phyloP scores from a whole-genome alignment of 2,797 vertebrate genomes.

The Mergus octosetaceus region DNA sequence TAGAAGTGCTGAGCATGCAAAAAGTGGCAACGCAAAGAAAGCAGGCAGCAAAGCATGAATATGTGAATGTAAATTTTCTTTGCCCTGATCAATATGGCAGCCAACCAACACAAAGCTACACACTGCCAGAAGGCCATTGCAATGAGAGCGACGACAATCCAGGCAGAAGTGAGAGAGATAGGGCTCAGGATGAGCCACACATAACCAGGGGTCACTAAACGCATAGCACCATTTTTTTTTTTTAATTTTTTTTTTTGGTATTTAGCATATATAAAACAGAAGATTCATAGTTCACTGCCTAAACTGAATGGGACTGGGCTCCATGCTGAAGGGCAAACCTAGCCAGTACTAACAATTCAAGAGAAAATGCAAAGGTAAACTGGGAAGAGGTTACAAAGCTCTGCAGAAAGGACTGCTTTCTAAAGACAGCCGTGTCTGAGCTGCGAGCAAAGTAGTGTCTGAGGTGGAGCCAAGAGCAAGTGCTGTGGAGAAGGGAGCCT shows the following conservation, averaged over 20 bases:
- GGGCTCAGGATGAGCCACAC: neutral
- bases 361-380: neutral
- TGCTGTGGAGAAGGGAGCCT: neutral
- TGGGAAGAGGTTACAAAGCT: neutral
- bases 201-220: neutral
- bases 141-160: neutral
- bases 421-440: neutral
- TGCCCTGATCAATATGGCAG: constrained; percentile 26
- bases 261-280: neutral
- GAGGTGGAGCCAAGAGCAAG: neutral
- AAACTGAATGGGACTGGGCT: neutral
- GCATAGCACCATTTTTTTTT: neutral
- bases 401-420: neutral
- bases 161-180: neutral
- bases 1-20: constrained; percentile 14
- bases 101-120: neutral
- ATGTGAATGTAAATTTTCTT: neutral
- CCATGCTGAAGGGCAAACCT: neutral
- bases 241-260: neutral
- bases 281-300: neutral
- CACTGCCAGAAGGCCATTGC: neutral
- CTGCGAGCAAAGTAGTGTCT: neutral
- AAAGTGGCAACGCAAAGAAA: neutral
- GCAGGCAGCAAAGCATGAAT: neutral
- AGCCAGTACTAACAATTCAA: neutral